These are phyloP conservation scores for Actenoides lindsayi DNA, from an alignment of 2,113 vertebrate species.

Conservation along the genomic window DNA sequence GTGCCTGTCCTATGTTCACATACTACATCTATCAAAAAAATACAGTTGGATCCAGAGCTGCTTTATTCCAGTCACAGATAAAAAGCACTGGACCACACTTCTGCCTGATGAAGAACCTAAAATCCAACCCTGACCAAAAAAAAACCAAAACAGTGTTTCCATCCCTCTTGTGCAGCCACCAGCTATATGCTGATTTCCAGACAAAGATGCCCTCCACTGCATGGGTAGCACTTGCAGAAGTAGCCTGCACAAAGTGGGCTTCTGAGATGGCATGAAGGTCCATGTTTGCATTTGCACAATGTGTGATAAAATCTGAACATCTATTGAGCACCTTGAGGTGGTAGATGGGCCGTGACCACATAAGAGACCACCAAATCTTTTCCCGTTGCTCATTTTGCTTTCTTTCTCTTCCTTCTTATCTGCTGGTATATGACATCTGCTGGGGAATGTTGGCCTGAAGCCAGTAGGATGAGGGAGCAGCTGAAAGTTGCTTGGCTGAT, in stretches of 20 bases:
- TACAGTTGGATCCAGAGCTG: not conserved
- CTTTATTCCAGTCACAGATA: not conserved
- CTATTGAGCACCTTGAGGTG: not conserved
- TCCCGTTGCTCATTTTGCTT: not conserved
- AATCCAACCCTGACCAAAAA: not conserved
- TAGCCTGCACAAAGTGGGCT: accelerated
- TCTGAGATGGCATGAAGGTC: not conserved
- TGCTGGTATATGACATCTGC: conserved; percentile 71
- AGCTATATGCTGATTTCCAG: not conserved
- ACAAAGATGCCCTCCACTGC: not conserved
- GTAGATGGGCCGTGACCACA: not conserved
- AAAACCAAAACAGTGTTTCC: not conserved
- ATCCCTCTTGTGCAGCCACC: not conserved
- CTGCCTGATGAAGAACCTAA: not conserved
- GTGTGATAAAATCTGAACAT: not conserved
- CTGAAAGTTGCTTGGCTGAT: conserved; percentile 64
- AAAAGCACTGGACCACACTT: not conserved
- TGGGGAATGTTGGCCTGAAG: conserved; percentile 56
- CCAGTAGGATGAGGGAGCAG: conserved; percentile 60
- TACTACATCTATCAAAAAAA: not conserved
- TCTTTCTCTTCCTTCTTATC: conserved; percentile 37
- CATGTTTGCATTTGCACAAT: accelerated
- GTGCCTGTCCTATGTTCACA: not conserved
- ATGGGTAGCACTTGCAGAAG: not conserved
- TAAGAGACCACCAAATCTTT: not conserved